Conservation (phyloP, 2,888 invertebrate genomes). For the Brachyptera risi region DNA sequence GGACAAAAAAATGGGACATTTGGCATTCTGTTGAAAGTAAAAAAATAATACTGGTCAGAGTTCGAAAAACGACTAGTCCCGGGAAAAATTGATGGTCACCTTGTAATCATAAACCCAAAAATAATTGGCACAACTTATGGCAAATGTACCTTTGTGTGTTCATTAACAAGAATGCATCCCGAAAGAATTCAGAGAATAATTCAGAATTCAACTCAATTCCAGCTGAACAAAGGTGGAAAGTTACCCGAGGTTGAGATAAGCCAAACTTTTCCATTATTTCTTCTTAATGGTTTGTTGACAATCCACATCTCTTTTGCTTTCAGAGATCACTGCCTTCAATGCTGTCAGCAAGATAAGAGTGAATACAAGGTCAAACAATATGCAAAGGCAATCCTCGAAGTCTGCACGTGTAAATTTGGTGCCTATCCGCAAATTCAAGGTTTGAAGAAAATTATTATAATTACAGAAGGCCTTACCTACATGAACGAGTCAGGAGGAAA, state of each 20-base stretch:
- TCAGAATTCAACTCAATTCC: neutral
- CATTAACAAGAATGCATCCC: no score
- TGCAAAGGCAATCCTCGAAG: slow-evolving; percentile 88
- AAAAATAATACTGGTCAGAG: no score
- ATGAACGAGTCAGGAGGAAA: no score
- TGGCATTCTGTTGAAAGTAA: no score
- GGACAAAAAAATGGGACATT: no score
- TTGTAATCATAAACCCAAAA: no score
- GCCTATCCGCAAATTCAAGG: slow-evolving; percentile 95
- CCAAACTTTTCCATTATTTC: neutral
- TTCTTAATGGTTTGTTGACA: neutral
- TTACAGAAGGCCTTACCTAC: no score
- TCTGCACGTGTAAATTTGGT: slow-evolving; percentile 97
- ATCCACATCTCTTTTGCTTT: slow-evolving; percentile 33
- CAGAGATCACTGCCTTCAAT: slow-evolving; percentile 68
- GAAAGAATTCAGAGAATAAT: neutral
- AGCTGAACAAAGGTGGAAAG: neutral
- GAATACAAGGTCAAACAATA: slow-evolving; percentile 67
- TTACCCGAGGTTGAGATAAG: neutral
- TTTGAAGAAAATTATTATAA: no score
- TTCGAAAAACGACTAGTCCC: no score
- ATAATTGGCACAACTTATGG: no score
- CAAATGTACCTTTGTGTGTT: no score
- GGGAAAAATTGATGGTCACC: no score
- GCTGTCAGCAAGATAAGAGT: slow-evolving; percentile 72